Conservation (phyloP, 2,113 vertebrate genomes). For the Trichechus manatus region DNA sequence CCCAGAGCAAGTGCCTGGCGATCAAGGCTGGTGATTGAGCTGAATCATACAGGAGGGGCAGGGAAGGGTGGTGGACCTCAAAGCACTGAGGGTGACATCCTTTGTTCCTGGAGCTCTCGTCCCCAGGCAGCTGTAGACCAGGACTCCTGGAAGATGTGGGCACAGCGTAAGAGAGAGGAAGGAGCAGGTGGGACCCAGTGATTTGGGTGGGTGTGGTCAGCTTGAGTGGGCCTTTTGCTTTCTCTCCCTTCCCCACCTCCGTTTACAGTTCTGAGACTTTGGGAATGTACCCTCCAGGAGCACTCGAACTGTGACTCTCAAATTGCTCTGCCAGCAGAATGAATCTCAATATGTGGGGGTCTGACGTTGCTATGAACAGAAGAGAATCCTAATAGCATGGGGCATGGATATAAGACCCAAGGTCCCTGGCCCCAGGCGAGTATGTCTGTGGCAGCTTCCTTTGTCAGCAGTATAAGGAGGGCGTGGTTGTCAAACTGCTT, state of each 20-base stretch:
- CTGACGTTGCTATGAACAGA: not conserved
- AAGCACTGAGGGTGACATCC: accelerated
- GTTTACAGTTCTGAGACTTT: not conserved
- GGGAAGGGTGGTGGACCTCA: accelerated
- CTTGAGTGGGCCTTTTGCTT: not conserved
- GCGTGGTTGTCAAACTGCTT: not conserved
- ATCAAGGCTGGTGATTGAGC: not conserved
- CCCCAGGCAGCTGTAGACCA: not conserved
- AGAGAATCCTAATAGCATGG: not conserved
- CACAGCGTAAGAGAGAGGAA: not conserved
- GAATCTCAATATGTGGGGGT: not conserved
- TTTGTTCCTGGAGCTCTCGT: not conserved
- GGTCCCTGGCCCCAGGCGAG: not conserved
- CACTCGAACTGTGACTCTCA: not conserved
- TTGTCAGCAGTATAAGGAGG: not conserved
- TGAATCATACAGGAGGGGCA: not conserved
- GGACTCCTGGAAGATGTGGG: not conserved
- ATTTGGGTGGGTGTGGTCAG: not conserved
- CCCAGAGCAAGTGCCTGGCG: not conserved
- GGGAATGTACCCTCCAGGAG: not conserved
- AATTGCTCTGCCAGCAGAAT: not conserved
- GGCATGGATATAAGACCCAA: not conserved
- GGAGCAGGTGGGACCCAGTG: not conserved
- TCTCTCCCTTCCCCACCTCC: not conserved
- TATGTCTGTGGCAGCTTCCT: not conserved